phyloP scores from a whole-genome alignment of 2,113 vertebrate species.

The Sebastes fasciatus region DNA sequence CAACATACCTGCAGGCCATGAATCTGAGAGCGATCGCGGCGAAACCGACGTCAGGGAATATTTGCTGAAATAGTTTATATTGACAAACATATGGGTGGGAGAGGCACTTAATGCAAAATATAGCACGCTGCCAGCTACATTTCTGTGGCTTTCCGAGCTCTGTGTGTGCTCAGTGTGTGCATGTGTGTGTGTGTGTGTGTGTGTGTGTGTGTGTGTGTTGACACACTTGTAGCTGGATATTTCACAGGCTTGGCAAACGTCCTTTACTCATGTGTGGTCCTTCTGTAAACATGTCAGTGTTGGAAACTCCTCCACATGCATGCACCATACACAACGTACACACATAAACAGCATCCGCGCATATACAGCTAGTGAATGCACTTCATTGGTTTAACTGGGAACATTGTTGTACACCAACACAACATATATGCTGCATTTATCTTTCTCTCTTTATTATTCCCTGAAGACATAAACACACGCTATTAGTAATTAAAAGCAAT shows the following conservation, averaged over 20 bases:
- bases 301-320: conserved; percentile 46
- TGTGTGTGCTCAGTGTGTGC: conserved; percentile 31
- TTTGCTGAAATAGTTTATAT: conserved; percentile 74
- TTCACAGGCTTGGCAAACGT: conserved; percentile 69
- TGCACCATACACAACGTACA: conserved; percentile 36
- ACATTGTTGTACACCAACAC: conserved; percentile 4
- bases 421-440: neutral
- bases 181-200: conserved; percentile 31
- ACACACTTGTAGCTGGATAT: conserved; percentile 72
- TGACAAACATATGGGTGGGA: conserved; percentile 80
- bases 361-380: neutral
- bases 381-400: conserved; percentile 9
- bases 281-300: conserved; percentile 73
- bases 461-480: neutral
- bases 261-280: conserved; percentile 77
- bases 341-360: conserved; percentile 24
- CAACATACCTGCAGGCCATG: conserved; percentile 37
- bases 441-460: too few species aligned
- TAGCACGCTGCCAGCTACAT: conserved; percentile 69
- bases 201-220: conserved; percentile 50
- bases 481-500: neutral
- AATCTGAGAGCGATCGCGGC: conserved; percentile 48
- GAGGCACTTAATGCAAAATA: conserved; percentile 75
- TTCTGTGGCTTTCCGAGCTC: conserved; percentile 72
- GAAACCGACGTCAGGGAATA: conserved; percentile 52